phyloP scores from a whole-genome alignment of 1,140 invertebrate species.

The Papilio polyxenes region DNA sequence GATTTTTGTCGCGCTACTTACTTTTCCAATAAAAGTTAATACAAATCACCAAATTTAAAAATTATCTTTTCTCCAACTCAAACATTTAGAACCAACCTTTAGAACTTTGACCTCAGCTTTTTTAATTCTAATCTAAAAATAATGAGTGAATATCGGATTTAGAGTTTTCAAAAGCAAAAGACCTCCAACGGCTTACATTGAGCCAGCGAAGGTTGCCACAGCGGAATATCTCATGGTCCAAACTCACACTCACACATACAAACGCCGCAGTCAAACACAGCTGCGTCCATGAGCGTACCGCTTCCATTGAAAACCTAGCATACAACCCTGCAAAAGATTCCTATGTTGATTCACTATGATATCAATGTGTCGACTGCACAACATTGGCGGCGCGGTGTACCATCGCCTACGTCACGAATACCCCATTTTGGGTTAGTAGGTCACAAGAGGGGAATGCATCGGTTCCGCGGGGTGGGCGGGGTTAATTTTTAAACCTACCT shows the following conservation, averaged over 20 bases:
- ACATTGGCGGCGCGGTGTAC: conserved; percentile 58
- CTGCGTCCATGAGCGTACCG: conserved; percentile 51
- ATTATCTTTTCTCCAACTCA: not conserved
- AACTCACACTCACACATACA: conserved; percentile 45
- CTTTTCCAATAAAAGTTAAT: not conserved
- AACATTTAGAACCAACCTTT: not conserved
- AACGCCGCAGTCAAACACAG: conserved; percentile 44
- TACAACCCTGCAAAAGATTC: conserved; percentile 46
- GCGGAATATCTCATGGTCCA: conserved; percentile 5
- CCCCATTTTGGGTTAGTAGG: conserved; percentile 76
- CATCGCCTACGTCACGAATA: conserved; percentile 70
- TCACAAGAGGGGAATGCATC: conserved; percentile 70
- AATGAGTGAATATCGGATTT: conserved; percentile 5
- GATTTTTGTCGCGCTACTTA: not conserved
- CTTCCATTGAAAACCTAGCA: conserved; percentile 71
- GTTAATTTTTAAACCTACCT: conserved; percentile 67
- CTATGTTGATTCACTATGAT: conserved; percentile 31
- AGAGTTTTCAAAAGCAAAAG: conserved; percentile 19
- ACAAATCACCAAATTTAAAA: not conserved
- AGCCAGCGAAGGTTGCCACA: conserved; percentile 38
- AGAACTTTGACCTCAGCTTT: not conserved
- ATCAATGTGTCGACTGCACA: conserved; percentile 28
- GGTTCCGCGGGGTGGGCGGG: conserved; percentile 54
- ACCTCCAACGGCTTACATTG: conserved; percentile 36
- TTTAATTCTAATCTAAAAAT: conserved; percentile 8